phyloP scores from a whole-genome alignment of 2,888 invertebrate genomes.

The Andrena dorsata region DNA sequence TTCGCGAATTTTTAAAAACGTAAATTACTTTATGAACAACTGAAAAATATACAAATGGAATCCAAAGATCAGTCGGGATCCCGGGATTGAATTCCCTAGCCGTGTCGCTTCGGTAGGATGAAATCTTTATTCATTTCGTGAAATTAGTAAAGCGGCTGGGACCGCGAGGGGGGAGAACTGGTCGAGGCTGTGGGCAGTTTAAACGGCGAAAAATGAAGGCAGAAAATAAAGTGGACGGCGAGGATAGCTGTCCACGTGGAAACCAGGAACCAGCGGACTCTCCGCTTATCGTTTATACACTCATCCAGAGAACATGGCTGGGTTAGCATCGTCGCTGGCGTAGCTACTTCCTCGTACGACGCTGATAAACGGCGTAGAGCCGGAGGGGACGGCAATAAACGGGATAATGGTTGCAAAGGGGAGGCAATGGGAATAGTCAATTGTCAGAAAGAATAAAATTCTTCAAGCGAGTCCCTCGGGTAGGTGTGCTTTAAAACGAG shows the following conservation, averaged over 20 bases:
- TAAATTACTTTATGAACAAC: no score
- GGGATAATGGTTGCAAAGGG: conserved; percentile 4
- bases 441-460: background rate
- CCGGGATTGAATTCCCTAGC: no score
- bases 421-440: background rate
- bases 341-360: conserved; percentile 32
- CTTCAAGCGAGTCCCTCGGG: background rate
- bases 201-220: background rate
- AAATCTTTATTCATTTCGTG: no score
- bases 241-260: conserved; percentile 4
- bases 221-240: background rate
- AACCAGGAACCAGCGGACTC: background rate
- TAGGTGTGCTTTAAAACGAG: background rate
- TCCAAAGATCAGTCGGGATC: no score
- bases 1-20: no score
- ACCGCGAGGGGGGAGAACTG: no score
- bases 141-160: no score
- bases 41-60: no score
- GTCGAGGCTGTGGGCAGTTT: no score
- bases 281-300: conserved; percentile 23
- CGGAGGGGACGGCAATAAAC: conserved; percentile 2
- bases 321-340: conserved; percentile 20
- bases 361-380: conserved; percentile 33
- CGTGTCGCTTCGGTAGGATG: no score
- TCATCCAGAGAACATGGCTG: conserved; percentile 11